These are phyloP conservation scores for Acanthornis magna DNA, from an alignment of 2,797 vertebrate genomes.

Conservation along the genomic window DNA sequence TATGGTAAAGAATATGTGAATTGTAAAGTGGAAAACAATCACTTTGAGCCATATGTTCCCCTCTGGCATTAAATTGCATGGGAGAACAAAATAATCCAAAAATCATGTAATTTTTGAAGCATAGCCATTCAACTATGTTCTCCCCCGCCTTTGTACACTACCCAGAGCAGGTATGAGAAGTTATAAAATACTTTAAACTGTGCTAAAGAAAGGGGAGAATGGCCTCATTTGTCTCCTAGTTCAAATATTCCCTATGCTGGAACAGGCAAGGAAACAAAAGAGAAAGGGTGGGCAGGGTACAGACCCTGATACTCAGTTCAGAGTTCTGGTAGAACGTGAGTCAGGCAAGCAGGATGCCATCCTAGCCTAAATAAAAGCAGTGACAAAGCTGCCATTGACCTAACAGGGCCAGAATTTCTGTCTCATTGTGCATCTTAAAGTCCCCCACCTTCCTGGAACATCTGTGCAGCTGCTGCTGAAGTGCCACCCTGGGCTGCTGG, in stretches of 20 bases:
- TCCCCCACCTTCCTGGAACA: not conserved
- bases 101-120: slow-evolving; percentile 18
- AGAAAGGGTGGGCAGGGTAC: not conserved
- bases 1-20: slow-evolving; percentile 3
- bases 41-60: not conserved
- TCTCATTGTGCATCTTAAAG: not conserved
- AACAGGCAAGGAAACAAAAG: not conserved
- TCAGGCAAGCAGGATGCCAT: not conserved
- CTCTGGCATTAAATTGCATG: not conserved
- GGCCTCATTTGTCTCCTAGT: not conserved
- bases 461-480: not conserved
- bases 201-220: not conserved
- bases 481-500: accelerated
- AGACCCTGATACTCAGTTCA: not conserved
- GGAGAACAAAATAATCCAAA: slow-evolving; percentile 35
- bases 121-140: not conserved
- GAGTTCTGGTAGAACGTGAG: not conserved
- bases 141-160: not conserved
- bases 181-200: not conserved
- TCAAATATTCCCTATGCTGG: not conserved
- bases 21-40: not conserved
- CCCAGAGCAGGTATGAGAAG: not conserved
- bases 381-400: not conserved
- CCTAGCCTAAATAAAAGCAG: not conserved
- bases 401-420: not conserved